Evolutionary conservation across 2,888 invertebrate genomes (phyloP), one percentile per base, ranked within the genome.

Genomic region (Erebia palarica): DNA sequence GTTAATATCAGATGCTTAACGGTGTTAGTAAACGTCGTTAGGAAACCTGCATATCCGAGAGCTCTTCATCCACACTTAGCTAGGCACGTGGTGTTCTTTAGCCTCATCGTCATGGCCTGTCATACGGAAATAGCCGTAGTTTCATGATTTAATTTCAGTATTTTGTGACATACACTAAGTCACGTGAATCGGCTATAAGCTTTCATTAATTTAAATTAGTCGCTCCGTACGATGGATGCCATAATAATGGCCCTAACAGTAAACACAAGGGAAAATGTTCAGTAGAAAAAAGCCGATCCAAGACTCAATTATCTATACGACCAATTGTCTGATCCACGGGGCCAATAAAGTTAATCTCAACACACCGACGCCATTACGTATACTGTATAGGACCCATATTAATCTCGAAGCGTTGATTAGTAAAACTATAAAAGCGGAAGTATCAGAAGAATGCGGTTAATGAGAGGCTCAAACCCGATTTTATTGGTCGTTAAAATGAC

Each of bases 391-490:
- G 86, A 87, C 90, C 86, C 86, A 86, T 86, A 92, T 91, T 92
- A 92, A 92, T 91, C 91, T 92, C 85, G 79, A 84, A 84, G 89
- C 90, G 91, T 92, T 92, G 92, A 92, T 92, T 92, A 92, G 91
- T 92, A 89, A 91, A 92, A 92, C 92, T 93, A 92, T 93, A 92
- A 93, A 92, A 90, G 90, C 91, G 92, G 92, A 92, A 92, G 91
- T 92, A 91, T 92, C 90, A 89, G 84, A 90, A 86, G 92, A 93
- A 93, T 93, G 92, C 89, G 91, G 92, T 91, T 91, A 92, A 92
- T 92, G 92, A 92, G 90, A 87, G 87, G 78, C 88, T 88, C 86
- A 90, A 91, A 88, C 89, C 87, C 84, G 88, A 89, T 91, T 93
- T 92, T 92, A 92, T 91, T 81, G 89, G 88, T 90, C 91, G 91